Evolutionary conservation across 1,140 invertebrate genomes (phyloP), one percentile per base, ranked within the genome.

Genomic region (Hyles euphorbiae): DNA sequence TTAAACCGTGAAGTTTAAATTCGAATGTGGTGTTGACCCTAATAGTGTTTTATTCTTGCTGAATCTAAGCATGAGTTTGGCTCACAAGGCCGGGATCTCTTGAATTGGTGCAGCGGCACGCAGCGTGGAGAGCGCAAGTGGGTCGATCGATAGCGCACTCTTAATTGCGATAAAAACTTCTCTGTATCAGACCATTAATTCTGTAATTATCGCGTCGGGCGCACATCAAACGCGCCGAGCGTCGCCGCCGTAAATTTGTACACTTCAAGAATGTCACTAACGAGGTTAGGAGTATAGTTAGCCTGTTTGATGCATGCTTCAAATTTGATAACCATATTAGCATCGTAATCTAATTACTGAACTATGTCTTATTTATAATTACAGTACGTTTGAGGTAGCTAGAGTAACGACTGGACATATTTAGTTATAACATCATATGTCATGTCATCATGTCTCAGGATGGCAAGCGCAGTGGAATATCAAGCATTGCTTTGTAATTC

Each of bases 131-230:
- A 58, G 48, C 67, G 56, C 60, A 80, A 78, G 61, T 77, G 56
- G 68, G 74, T 74, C 69, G 71, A 67, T 70, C 66, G 72, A 77
- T 76, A 77, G 71, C 67, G 71, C 67, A 69, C 55, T 73, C 67
- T 74, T 77, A 73, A 80, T 80, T 69, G 72, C 65, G 76, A 85
- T 82, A 82, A 83, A 78, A 79, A 81, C 69, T 70, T 73, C 68
- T 59, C 61, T 60, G 68, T 77, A 82, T 78, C 66, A 72, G 70
- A 68, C 74, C 74, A 69, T 80, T 76, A 81, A 77, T 78, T 74
- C 72, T 67, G 67, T 77, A 81, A 81, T 83, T 82, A 85, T 78
- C 77, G 63, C 69, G 63, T 62, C 54, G 67, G 65, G 60, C 58
- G 59, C 67, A 74, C 66, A 78, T 82, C 78, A 82, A 83, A 83